Percentiles rank a stretch among this genome's conserved stretches.
Conservation (phyloP, 1,140 invertebrate genomes). For the Carposina sasakii region DNA sequence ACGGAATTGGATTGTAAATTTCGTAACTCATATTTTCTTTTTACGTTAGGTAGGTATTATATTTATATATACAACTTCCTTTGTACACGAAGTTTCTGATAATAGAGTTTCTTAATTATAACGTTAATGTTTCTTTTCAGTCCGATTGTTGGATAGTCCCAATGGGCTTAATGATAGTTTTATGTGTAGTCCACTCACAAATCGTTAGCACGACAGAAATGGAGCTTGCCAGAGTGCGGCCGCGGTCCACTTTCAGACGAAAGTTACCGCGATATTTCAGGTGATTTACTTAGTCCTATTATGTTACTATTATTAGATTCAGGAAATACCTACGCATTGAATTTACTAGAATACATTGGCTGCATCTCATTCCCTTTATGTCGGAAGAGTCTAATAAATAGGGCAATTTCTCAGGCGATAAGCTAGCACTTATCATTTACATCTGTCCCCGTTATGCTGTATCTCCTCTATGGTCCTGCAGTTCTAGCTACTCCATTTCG, state of each 20-base stretch:
- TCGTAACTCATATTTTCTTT: neutral
- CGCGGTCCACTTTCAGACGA: slow-evolving; percentile 49
- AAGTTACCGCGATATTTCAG: slow-evolving; percentile 60
- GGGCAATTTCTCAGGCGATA: too few relatives aligned
- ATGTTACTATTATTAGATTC: too few relatives aligned
- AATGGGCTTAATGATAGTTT: slow-evolving; percentile 83
- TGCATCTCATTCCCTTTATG: too few relatives aligned
- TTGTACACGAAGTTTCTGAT: neutral
- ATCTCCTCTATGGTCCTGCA: too few relatives aligned
- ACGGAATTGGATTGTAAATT: too few relatives aligned
- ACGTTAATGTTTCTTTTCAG: slow-evolving; percentile 31
- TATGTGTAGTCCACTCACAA: slow-evolving; percentile 92
- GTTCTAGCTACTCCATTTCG: too few relatives aligned
- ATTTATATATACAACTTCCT: neutral
- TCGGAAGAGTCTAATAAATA: too few relatives aligned
- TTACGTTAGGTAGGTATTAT: neutral
- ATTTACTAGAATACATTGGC: too few relatives aligned
- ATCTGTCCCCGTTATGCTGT: too few relatives aligned
- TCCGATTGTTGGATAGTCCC: slow-evolving; percentile 77
- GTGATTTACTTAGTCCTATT: slow-evolving; percentile 14
- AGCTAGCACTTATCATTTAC: too few relatives aligned
- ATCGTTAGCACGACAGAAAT: slow-evolving; percentile 84
- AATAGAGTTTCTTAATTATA: neutral
- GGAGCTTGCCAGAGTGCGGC: slow-evolving; percentile 57
- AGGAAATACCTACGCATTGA: too few relatives aligned